Conservation (phyloP, 2,888 invertebrate genomes). For the Globia sparganii region DNA sequence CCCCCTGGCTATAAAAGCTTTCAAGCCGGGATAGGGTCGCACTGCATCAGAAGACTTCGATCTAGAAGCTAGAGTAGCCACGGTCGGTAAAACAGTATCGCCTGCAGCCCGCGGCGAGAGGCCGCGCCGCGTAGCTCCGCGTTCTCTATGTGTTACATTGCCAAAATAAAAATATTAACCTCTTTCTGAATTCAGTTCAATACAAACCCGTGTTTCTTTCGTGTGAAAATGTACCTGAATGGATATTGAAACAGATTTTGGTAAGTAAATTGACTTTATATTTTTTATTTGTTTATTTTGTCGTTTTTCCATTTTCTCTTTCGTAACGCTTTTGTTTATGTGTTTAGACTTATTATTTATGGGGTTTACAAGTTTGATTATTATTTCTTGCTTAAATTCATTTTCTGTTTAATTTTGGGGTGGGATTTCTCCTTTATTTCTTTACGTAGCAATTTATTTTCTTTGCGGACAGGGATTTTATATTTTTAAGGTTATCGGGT, state of each 20-base stretch:
- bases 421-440: not conserved
- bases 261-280: slow-evolving; percentile 32
- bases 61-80: slow-evolving; percentile 12
- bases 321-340: slow-evolving; percentile 18
- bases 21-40: not conserved
- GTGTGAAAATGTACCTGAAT: slow-evolving; percentile 5
- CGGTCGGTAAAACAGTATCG: slow-evolving; percentile 60
- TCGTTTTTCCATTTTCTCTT: slow-evolving; percentile 27
- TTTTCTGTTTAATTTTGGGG: not conserved
- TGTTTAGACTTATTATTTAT: not conserved
- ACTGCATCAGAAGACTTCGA: slow-evolving; percentile 2
- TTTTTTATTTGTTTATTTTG: slow-evolving; percentile 24
- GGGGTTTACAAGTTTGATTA: not conserved
- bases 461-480: not conserved
- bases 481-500: not conserved
- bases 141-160: slow-evolving; percentile 11
- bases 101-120: slow-evolving; percentile 9
- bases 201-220: slow-evolving; percentile 1
- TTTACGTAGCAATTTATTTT: not conserved
- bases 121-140: slow-evolving; percentile 40
- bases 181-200: not conserved
- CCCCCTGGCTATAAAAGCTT: slow-evolving; percentile 35
- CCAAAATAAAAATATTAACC: slow-evolving; percentile 47
- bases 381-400: not conserved
- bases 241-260: slow-evolving; percentile 1